Evolutionary conservation across 2,113 vertebrate genomes (phyloP).

Genomic region (Cinclus mexicanus): DNA sequence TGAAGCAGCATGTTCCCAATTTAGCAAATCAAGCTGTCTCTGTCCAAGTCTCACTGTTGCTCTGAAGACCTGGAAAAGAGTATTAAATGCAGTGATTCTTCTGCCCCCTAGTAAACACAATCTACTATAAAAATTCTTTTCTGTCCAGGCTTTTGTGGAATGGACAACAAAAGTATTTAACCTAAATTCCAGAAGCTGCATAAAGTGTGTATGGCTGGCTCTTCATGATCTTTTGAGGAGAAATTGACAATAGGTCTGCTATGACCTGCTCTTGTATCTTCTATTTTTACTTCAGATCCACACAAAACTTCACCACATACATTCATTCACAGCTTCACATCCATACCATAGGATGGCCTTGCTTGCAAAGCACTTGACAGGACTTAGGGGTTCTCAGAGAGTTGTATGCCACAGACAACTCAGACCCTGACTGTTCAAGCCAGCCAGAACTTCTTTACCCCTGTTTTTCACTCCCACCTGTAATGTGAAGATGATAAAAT

Average conservation of each 20-base stretch:
- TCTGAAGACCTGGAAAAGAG: not conserved
- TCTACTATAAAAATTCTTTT: not conserved
- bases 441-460: not conserved
- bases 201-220: not conserved
- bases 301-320: not conserved
- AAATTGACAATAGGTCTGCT: not conserved
- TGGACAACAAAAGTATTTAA: not conserved
- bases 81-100: not conserved
- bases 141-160: not conserved
- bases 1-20: not conserved
- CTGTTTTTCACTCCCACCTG: not conserved
- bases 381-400: not conserved
- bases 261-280: not conserved
- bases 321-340: not conserved
- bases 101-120: not conserved
- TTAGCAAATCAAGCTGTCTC: not conserved
- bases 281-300: not conserved
- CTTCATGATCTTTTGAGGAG: not conserved
- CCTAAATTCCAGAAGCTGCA: not conserved
- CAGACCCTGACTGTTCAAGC: rapidly evolving
- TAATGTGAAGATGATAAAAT: not conserved
- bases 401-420: not conserved
- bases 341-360: not conserved
- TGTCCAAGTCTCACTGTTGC: not conserved
- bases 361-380: not conserved